Base-by-base conservation (phyloP, 2,797 vertebrate genomes). In the Cirrhinus molitorella region DNA sequence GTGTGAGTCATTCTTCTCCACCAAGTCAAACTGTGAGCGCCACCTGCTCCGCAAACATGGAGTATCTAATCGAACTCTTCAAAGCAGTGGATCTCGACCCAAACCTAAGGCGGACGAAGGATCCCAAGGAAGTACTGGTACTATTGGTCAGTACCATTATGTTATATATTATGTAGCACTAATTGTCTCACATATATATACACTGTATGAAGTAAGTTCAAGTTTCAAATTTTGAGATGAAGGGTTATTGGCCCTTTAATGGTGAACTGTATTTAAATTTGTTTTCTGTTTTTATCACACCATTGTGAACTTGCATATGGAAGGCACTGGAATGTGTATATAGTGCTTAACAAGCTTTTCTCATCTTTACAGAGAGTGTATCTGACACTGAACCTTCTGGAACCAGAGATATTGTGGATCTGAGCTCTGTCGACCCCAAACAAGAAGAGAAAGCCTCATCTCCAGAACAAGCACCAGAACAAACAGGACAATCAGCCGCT, bases 1-100 rank as follows among this genome's bases (percentile, higher is more conserved):
- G 91, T 96, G 95, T 47, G 94, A 94, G 57, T 95, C 94, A 86
- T 95, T 96, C 88, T 97, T 97, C 95, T 97, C 96, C 92, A 96
- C 96, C 88, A 97, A 97, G 91, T 97, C 94, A 83, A 96, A 96
- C 94, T 96, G 97, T 91, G 96, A 97, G 96, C 96, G 96, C 88
- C 97, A 98, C 93, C 95, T 97, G 89, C 95, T 97, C 90, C 93
- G 95, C 89, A 97, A 97, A 91, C 95, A 94, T 8, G 95, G 96
- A 85, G 91, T 96, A 83, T 94, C 95, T 76, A 95, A 93, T 92
- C 94, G 95, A 49, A 92, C 89, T 28, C 93, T 96, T 91, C 92
- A 95, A 70, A 96, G 94, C 91, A 96, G 94, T 73, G 92, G 95
- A 71, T 88, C 94, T 89, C 85, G 93, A 13, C 55, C 79, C 67